Conservation (phyloP, 2,888 invertebrate genomes). For the Hydraecia micacea region DNA sequence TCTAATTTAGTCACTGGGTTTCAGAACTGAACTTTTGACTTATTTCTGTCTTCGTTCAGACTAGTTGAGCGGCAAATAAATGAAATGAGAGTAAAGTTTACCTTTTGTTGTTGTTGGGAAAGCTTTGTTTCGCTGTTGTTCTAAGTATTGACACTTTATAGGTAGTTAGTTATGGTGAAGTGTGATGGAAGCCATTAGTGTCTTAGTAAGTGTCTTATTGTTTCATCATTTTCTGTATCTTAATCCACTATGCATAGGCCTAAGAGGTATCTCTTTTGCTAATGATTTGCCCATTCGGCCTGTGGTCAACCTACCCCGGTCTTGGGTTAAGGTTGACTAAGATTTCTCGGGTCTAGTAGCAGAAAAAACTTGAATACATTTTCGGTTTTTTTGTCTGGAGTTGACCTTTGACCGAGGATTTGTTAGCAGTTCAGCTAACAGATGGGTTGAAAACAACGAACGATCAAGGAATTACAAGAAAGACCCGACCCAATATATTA, state of each 20-base stretch:
- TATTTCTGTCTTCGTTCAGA: constrained; percentile 45
- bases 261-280: not conserved
- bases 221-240: not conserved
- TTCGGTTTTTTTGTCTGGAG: not conserved
- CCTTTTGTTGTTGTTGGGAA: not conserved
- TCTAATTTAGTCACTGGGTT: constrained; percentile 50
- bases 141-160: constrained; percentile 18
- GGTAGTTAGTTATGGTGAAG: constrained; percentile 1
- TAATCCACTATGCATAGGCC: too few species aligned
- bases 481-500: too few species aligned
- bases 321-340: not conserved
- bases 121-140: not conserved
- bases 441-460: too few species aligned
- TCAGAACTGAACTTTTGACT: constrained; percentile 29
- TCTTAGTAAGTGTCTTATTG: too few species aligned
- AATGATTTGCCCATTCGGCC: not conserved
- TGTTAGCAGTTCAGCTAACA: too few species aligned
- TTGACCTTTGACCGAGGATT: too few species aligned
- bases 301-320: not conserved
- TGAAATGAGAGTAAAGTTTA: constrained; percentile 27
- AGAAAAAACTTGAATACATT: not conserved
- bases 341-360: not conserved
- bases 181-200: not conserved
- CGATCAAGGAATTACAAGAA: too few species aligned
- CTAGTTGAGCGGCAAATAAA: constrained; percentile 40